These are phyloP conservation scores for Apteryx mantelli DNA, from an alignment of 2,113 vertebrate genomes.

Conservation along the genomic window DNA sequence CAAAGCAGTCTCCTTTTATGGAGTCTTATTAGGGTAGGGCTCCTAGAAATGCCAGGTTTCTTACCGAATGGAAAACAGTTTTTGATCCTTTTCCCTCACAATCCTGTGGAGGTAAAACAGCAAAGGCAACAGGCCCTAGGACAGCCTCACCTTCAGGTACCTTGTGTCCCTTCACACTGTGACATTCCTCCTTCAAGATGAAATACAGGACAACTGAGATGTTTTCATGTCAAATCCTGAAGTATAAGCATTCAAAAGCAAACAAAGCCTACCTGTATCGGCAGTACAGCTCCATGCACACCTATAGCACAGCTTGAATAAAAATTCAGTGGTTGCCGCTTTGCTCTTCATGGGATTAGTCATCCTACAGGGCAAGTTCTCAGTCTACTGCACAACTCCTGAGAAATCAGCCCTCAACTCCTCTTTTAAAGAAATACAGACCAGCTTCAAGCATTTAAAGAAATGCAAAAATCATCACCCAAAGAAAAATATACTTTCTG, in stretches of 20 bases:
- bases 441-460: neutral
- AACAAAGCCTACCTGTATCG: neutral
- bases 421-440: neutral
- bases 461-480: neutral
- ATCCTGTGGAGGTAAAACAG: neutral
- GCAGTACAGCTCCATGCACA: neutral
- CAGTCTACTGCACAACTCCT: neutral
- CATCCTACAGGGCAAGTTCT: neutral
- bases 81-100: neutral
- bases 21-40: fast-evolving
- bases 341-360: neutral
- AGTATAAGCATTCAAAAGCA: neutral
- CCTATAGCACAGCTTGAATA: neutral
- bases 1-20: neutral
- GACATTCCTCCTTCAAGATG: neutral
- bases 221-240: neutral
- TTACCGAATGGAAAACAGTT: neutral
- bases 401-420: neutral
- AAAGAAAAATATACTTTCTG: neutral
- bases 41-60: neutral
- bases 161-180: neutral
- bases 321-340: neutral
- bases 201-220: neutral
- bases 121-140: neutral
- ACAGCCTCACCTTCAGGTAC: neutral